These are phyloP conservation scores for Progne subis DNA, from an alignment of 2,113 vertebrate genomes.

Conservation along the genomic window DNA sequence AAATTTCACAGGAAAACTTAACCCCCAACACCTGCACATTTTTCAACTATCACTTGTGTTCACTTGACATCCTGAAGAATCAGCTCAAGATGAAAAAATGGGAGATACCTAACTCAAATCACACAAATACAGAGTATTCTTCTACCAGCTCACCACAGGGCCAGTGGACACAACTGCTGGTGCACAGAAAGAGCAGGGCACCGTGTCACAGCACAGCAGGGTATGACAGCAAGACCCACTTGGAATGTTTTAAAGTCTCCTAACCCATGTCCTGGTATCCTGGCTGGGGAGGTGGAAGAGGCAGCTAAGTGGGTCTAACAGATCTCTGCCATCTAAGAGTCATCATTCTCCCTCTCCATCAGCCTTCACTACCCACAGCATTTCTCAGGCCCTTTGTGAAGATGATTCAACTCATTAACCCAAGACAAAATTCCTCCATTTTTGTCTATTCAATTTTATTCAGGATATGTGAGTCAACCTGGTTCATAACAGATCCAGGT, in stretches of 20 bases:
- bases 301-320: background rate
- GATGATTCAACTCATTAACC: background rate
- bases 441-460: background rate
- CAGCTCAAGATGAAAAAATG: background rate
- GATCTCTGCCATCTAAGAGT: background rate
- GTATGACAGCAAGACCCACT: background rate
- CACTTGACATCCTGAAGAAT: background rate
- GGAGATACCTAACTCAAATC: background rate
- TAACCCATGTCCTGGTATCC: background rate
- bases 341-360: background rate
- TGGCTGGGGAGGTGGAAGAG: background rate
- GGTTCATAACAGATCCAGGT: background rate
- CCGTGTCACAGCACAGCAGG: accelerated
- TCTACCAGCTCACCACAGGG: background rate
- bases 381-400: background rate
- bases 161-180: background rate
- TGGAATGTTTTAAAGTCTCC: background rate
- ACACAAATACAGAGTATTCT: background rate
- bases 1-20: no score
- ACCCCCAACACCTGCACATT: background rate
- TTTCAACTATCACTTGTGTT: background rate
- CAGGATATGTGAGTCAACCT: background rate
- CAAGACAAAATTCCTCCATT: background rate
- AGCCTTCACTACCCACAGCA: background rate
- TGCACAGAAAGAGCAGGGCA: background rate